Conservation (phyloP, 2,888 invertebrate species). For the Sympetrum striolatum region DNA sequence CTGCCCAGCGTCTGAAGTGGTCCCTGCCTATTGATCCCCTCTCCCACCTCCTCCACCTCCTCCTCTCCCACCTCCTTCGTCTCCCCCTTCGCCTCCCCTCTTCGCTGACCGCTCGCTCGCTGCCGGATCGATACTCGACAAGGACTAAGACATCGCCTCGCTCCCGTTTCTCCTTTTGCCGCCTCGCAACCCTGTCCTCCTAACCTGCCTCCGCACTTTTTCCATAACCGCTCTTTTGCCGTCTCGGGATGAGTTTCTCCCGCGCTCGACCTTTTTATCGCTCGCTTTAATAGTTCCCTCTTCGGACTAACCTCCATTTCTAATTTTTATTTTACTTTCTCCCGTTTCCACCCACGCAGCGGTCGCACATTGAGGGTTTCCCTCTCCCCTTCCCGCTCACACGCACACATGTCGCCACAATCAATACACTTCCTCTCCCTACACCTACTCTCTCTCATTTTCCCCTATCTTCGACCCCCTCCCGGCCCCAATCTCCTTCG, state of each 20-base stretch:
- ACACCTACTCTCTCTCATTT: conserved; percentile 30
- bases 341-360: background rate
- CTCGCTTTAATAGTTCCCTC: background rate
- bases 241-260: background rate
- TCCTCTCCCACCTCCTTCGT: background rate
- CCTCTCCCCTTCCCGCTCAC: background rate
- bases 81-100: background rate
- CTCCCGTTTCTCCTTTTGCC: conserved; percentile 31
- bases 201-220: conserved; percentile 11
- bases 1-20: conserved; percentile 38
- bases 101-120: conserved; percentile 30
- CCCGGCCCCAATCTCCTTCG: background rate
- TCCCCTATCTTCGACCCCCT: background rate
- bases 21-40: conserved; percentile 20
- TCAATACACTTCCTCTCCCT: conserved; percentile 42
- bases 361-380: conserved; percentile 18
- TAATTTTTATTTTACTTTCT: conserved; percentile 12
- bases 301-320: background rate
- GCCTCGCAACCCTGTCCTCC: conserved; percentile 30
- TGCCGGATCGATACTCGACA: conserved; percentile 37
- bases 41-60: background rate
- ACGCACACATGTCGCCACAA: conserved; percentile 30
- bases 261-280: background rate
- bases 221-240: background rate
- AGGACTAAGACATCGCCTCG: conserved; percentile 41